Evolutionary conservation across 2,113 vertebrate genomes (phyloP).

Genomic region (Mus musculus): DNA sequence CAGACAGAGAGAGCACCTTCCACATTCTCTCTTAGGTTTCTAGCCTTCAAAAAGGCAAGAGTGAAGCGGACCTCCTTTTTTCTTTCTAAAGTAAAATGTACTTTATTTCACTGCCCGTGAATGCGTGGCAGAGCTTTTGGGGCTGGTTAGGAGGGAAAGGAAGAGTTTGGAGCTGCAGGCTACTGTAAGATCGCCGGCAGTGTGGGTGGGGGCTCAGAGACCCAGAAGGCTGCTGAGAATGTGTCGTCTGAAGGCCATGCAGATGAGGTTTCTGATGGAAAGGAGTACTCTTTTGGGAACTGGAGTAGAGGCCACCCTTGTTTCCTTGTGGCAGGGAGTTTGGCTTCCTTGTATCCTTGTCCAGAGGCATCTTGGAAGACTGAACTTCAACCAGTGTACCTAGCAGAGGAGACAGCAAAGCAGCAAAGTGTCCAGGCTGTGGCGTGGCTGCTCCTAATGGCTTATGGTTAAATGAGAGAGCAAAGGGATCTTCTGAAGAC

Average conservation of each 20-base stretch:
- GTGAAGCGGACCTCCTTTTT: not conserved
- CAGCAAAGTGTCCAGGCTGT: not conserved
- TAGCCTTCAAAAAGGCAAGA: not conserved
- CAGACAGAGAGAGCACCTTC: no score
- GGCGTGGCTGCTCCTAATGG: not conserved
- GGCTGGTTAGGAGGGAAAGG: not conserved
- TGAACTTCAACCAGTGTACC: not conserved
- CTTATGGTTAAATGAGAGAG: not conserved
- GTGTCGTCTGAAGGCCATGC: not conserved
- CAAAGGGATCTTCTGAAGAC: not conserved
- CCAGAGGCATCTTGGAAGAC: not conserved
- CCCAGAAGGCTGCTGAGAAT: not conserved
- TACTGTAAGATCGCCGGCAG: not conserved
- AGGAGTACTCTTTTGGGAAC: not conserved
- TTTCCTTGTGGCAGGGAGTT: not conserved
- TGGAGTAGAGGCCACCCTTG: not conserved
- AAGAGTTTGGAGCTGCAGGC: not conserved
- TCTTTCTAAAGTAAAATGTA: not conserved
- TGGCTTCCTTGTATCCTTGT: constrained; percentile 35
- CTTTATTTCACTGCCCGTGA: not conserved
- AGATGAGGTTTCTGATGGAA: not conserved
- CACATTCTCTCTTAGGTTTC: not conserved
- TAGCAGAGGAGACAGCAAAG: not conserved
- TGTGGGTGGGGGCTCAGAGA: not conserved
- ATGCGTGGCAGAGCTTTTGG: not conserved